Base-by-base conservation (phyloP, 2,888 invertebrate genomes). In the Holacanthella duospinosa region DNA sequence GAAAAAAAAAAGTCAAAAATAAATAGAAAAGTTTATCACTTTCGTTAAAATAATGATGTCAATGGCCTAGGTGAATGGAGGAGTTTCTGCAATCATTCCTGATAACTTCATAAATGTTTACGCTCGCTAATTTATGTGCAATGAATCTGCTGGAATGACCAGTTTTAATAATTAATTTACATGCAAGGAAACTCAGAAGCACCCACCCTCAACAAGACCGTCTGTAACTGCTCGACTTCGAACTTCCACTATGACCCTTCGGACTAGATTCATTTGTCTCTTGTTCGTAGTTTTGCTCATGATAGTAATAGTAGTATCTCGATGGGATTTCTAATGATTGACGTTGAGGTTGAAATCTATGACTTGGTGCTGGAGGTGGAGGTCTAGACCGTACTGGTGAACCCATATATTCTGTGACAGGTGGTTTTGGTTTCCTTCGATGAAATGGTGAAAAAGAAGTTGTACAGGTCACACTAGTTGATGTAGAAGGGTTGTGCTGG, bases 291-390 rank as follows among this genome's bases (percentile, higher is more conserved):
- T 9, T 9, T 48, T 48, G 48, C 19, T 55, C 55, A 4, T 55
- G 55, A 43, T 69, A 72, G 61, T 72, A 72, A 60, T 69, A 67
- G 53, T 72, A 72, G 43, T 70, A 72, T 60, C 69, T 68, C 26
- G 67, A 60, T 29, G 70, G 72, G 48, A 72, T 66, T 60, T 72
- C 68, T 21, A 70, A 59, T 24, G 71, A 71, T 62, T 71, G 71
- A 4, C 71, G 65, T 28, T 71, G 70, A 29, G 25, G 60, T 26
- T 25, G 29, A 36, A 25, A 48, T 19, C 36, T 48, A 16, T 9
- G 4, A 4, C 19, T 9, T 4, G 48, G 48, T 48, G n/a, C 26
- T n/a, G 21, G 19, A 16, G n/a, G 19, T 25, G 59, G 48, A 25
- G 64, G 6, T 16, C 55, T 6, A 24, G 29, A 55, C 9, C 28